Base-by-base conservation (phyloP, 2,113 vertebrate genomes). In the Puma concolor region DNA sequence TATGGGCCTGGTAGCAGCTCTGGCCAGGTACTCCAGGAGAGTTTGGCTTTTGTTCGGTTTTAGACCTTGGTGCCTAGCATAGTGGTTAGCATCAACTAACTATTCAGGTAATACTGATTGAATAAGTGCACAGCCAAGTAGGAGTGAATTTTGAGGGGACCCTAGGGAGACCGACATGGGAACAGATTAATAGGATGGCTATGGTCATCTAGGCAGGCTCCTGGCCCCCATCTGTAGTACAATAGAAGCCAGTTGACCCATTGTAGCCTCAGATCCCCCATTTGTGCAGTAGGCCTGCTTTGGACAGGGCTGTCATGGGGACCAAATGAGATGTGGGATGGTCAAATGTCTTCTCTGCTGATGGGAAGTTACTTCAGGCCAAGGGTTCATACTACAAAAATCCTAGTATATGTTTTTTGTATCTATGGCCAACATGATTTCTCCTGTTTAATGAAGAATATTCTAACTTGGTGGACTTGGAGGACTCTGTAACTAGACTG, bases 401-500 rank as follows among this genome's bases (percentile, higher is more conserved):
- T 48, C 21, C 23, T 44, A 17, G 13, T 41, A 6, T 64, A 33
- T 89, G 12, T 14, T 77, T 69, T 82, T 50, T 92, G n/a, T 97
- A 74, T 90, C 52, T 41, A 17, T 36, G 17, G 66, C 48, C 31
- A 71, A 71, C 41, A 31, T 2, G 5, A 48, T 83, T 91, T 86
- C 16, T 66, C 60, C 33, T 77, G 31, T 66, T 84, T 86, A 90
- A 86, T 52, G 91, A 95, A 50, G 71, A 57, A 12, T 29, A 23
- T 84, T 90, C 33, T 90, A 76, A 80, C 38, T 87, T 96, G 50
- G 41, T 92, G 82, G 27, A 50, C 82, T 64, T 87, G n/a, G 41
- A 48, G 27, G 27, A 87, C 60, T 89, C 72, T 88, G 54, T 52
- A 74, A 41, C 38, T 25, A 84, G 11, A 63, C 31, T 44, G 29